Evolutionary conservation across 1,140 invertebrate genomes (phyloP).

Genomic region (Sweltsa coloradensis): DNA sequence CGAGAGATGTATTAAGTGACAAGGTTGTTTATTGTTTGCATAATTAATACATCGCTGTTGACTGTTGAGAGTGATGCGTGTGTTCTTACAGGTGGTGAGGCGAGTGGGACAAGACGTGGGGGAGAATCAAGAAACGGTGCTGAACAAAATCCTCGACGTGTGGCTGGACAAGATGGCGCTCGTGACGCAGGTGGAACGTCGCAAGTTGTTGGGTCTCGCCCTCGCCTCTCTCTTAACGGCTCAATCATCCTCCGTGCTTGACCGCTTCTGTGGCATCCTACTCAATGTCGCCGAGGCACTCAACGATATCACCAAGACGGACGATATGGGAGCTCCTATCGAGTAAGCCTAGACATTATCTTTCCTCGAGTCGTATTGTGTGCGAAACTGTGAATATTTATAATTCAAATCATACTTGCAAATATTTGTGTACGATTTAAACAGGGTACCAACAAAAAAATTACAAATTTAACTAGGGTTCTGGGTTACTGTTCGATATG

Average conservation of each 20-base stretch:
- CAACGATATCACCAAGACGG: slow-evolving; percentile 69
- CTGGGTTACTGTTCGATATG: too few relatives aligned
- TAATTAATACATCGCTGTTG: slow-evolving; percentile 10
- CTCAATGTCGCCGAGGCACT: slow-evolving; percentile 68
- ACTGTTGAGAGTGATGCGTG: slow-evolving; percentile 2
- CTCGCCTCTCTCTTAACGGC: slow-evolving; percentile 63
- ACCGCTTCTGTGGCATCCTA: slow-evolving; percentile 62
- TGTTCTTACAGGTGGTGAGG: slow-evolving; percentile 35
- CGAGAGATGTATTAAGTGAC: too few relatives aligned
- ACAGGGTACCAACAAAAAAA: too few relatives aligned
- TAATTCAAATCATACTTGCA: too few relatives aligned
- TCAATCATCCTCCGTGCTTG: slow-evolving; percentile 48
- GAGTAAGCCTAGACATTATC: slow-evolving; percentile 58
- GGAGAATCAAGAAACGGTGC: slow-evolving; percentile 35
- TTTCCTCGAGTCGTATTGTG: too few relatives aligned
- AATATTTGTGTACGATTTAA: too few relatives aligned
- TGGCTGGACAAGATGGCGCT: slow-evolving; percentile 71
- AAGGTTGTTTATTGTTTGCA: slow-evolving; percentile 6
- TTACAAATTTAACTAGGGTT: too few relatives aligned
- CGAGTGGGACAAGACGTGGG: slow-evolving; percentile 23
- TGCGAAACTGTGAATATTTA: too few relatives aligned
- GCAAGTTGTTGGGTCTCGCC: slow-evolving; percentile 72
- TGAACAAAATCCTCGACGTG: slow-evolving; percentile 55
- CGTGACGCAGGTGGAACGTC: slow-evolving; percentile 61
- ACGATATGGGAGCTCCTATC: slow-evolving; percentile 48